These are phyloP conservation scores for Baccha elongata DNA, from an alignment of 2,888 invertebrate species.

Conservation along the genomic window DNA sequence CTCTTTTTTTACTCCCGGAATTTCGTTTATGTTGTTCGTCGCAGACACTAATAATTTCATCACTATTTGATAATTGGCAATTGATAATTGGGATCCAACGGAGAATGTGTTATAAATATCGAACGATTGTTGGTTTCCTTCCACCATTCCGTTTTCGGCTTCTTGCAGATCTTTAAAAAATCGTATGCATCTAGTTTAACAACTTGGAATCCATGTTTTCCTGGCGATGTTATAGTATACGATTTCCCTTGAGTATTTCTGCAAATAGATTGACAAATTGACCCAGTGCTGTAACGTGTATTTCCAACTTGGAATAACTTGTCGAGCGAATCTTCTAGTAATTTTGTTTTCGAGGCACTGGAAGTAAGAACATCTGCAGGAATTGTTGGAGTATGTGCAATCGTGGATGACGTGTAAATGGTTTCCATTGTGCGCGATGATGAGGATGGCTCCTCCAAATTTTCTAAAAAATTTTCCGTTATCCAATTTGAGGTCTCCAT, in stretches of 20 bases:
- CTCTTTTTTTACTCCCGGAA: constrained; percentile 25
- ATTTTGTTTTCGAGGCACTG: too few relatives aligned
- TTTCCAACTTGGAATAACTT: too few relatives aligned
- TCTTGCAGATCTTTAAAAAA: constrained; percentile 43
- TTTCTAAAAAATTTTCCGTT: not conserved
- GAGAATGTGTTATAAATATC: constrained; percentile 11
- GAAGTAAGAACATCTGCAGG: too few relatives aligned
- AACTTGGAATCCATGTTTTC: too few relatives aligned
- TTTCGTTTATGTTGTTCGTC: constrained; percentile 4
- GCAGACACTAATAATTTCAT: constrained; percentile 8
- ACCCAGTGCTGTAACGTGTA: too few relatives aligned
- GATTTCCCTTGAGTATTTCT: too few relatives aligned
- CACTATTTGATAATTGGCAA: too few relatives aligned
- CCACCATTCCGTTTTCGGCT: constrained; percentile 43
- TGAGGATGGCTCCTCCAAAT: not conserved
- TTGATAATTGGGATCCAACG: constrained; percentile 13
- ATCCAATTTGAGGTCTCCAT: not conserved
- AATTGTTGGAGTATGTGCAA: too few relatives aligned
- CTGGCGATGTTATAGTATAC: too few relatives aligned
- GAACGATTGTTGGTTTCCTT: constrained; percentile 22
- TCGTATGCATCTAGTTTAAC: constrained; percentile 55
- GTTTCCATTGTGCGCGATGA: not conserved
- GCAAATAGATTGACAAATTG: too few relatives aligned
- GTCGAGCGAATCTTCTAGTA: too few relatives aligned
- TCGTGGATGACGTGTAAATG: not conserved